A percentile compares a stretch with the other conserved stretches of the same genome.
Evolutionary conservation across 2,888 invertebrate genomes (phyloP).

Genomic region (Augochlorella aurata): DNA sequence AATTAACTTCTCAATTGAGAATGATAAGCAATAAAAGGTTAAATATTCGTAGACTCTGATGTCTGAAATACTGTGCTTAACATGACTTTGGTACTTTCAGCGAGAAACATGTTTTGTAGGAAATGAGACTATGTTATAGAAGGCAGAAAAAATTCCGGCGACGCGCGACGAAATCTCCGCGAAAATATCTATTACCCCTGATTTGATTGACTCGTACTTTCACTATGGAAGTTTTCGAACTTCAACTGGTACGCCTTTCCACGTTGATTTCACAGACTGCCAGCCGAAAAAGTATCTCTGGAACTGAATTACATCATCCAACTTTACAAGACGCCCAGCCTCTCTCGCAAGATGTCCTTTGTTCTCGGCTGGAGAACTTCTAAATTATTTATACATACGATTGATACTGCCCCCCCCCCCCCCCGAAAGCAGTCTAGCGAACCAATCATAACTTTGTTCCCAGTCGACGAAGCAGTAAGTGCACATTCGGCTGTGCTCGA

Average conservation of each 20-base stretch:
- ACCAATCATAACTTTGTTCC: slow-evolving; percentile 45
- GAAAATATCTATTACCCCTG: slow-evolving; percentile 67
- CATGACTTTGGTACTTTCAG: not conserved
- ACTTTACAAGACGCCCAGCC: slow-evolving; percentile 34
- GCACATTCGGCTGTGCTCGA: slow-evolving; percentile 21
- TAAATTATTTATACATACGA: slow-evolving; percentile 61
- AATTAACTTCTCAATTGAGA: too few species aligned
- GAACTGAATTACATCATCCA: slow-evolving; percentile 25
- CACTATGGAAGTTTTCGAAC: slow-evolving; percentile 35
- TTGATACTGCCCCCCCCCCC: slow-evolving; percentile 38
- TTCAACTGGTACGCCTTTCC: slow-evolving; percentile 22
- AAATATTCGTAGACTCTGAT: not conserved
- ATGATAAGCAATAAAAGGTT: not conserved
- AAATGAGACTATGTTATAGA: slow-evolving; percentile 10
- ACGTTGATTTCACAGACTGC: slow-evolving; percentile 19
- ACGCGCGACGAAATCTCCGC: slow-evolving; percentile 47
- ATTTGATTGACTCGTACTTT: slow-evolving; percentile 30
- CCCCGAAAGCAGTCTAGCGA: slow-evolving; percentile 25
- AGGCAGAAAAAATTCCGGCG: slow-evolving; percentile 27
- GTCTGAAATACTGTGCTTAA: not conserved
- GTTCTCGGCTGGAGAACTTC: slow-evolving; percentile 47
- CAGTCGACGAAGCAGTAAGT: not conserved
- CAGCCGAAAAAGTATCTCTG: slow-evolving; percentile 13
- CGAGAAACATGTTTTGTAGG: slow-evolving; percentile 7
- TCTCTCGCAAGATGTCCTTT: slow-evolving; percentile 42